These are phyloP conservation scores for Hirtodrosophila histrioides DNA, from an alignment of 2,888 invertebrate genomes.

Conservation along the genomic window DNA sequence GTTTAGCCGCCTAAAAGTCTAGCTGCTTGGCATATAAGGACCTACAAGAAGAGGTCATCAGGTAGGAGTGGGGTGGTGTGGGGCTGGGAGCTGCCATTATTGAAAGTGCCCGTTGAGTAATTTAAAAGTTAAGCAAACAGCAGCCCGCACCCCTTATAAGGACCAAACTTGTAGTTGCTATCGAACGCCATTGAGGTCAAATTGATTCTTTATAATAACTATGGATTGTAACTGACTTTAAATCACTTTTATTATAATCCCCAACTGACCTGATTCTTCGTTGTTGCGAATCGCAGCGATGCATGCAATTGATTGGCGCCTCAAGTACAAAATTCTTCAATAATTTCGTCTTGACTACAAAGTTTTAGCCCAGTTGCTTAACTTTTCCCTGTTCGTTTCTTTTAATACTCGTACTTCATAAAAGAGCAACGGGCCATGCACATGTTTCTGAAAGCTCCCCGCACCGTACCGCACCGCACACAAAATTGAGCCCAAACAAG, in stretches of 20 bases:
- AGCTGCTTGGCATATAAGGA: slow-evolving; percentile 32
- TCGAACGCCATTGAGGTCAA: slow-evolving; percentile 41
- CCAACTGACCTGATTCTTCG: slow-evolving; percentile 30
- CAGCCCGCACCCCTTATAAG: slow-evolving; percentile 10
- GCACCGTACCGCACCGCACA: not conserved
- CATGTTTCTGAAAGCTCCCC: slow-evolving; percentile 3
- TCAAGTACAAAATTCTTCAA: slow-evolving; percentile 60
- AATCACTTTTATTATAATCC: slow-evolving; percentile 65
- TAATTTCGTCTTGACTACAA: slow-evolving; percentile 48
- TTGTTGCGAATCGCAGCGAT: slow-evolving; percentile 33
- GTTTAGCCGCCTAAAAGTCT: slow-evolving; percentile 55
- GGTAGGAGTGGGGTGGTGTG: slow-evolving; percentile 10
- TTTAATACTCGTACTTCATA: slow-evolving; percentile 48
- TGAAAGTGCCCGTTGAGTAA: slow-evolving; percentile 74
- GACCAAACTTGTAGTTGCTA: too few species aligned
- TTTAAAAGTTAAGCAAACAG: slow-evolving; percentile 67
- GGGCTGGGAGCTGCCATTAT: slow-evolving; percentile 48
- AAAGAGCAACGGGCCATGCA: slow-evolving; percentile 42
- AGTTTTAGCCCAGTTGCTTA: slow-evolving; percentile 32
- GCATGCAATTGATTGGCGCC: slow-evolving; percentile 72
- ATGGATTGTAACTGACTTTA: slow-evolving; percentile 60
- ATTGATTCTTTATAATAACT: slow-evolving; percentile 70
- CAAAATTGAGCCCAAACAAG: slow-evolving; percentile 62
- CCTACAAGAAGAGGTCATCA: slow-evolving; percentile 37
- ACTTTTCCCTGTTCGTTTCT: slow-evolving; percentile 25